phyloP scores from a whole-genome alignment of 2,888 invertebrate genomes.

The Isotomurus palustris region DNA sequence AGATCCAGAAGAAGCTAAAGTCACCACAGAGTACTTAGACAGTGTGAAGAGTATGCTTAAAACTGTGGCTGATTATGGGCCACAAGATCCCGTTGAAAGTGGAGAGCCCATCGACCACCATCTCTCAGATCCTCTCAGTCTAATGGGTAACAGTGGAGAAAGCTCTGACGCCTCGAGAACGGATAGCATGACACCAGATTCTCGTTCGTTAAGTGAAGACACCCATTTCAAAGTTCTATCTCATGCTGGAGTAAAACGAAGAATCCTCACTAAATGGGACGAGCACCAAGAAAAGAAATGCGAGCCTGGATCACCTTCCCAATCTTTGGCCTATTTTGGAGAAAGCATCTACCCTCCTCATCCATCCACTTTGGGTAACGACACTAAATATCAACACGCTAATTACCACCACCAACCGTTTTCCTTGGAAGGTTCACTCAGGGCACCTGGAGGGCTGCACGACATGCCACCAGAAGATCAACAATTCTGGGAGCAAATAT shows the following conservation, averaged over 20 bases:
- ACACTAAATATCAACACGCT: too few relatives aligned
- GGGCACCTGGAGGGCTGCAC: neutral
- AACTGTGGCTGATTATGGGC: constrained; percentile 4
- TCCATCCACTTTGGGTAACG: too few relatives aligned
- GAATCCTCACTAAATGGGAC: constrained; percentile 17
- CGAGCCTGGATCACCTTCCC: neutral
- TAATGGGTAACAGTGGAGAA: neutral
- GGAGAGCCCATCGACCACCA: neutral
- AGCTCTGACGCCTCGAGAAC: neutral
- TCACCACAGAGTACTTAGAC: neutral
- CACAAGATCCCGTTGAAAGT: neutral
- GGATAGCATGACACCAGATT: neutral
- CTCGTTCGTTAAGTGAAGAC: neutral
- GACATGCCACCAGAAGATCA: neutral
- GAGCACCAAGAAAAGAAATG: constrained; percentile 5
- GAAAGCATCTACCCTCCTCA: neutral
- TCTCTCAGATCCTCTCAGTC: neutral
- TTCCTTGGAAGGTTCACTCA: neutral
- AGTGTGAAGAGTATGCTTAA: constrained; percentile 5
- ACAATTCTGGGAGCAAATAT: constrained; percentile 6
- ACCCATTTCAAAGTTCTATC: constrained; percentile 9
- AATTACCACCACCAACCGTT: too few relatives aligned
- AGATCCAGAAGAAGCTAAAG: too few relatives aligned
- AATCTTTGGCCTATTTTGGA: neutral
- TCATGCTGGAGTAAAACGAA: constrained; percentile 18